Percentiles rank a stretch among this genome's conserved stretches.
Conservation (phyloP, 2,797 vertebrate genomes). For the Poeciliopsis gracilis region DNA sequence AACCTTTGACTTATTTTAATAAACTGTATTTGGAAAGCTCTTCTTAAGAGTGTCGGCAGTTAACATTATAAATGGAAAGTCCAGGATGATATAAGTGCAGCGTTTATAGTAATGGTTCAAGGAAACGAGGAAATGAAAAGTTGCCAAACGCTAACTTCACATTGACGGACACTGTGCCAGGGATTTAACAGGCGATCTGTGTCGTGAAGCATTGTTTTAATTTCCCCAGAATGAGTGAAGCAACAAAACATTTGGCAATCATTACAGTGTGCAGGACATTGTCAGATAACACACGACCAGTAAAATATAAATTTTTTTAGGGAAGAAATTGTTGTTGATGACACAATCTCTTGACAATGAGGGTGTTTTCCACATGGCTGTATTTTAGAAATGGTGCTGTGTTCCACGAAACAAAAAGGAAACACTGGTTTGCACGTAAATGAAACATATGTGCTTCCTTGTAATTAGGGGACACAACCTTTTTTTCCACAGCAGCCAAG, state of each 20-base stretch:
- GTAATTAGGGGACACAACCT: slow-evolving; percentile 31
- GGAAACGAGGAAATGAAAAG: slow-evolving; percentile 44
- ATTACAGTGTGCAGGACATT: slow-evolving; percentile 42
- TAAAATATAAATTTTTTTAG: slow-evolving; percentile 44
- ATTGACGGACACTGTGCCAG: slow-evolving; percentile 12
- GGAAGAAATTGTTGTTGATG: slow-evolving; percentile 53
- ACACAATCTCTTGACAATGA: slow-evolving; percentile 55
- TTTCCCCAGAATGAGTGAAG: slow-evolving; percentile 46
- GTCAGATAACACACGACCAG: slow-evolving; percentile 38
- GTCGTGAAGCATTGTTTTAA: slow-evolving; percentile 64
- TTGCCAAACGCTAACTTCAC: slow-evolving; percentile 27
- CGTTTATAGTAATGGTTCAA: slow-evolving; percentile 16
- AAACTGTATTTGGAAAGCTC: slow-evolving; percentile 8
- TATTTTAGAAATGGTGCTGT: slow-evolving; percentile 27
- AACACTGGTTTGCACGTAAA: slow-evolving; percentile 50
- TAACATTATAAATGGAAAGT: slow-evolving; percentile 27
- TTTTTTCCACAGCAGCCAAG: slow-evolving; percentile 15
- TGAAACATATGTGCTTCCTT: slow-evolving; percentile 53
- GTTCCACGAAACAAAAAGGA: slow-evolving; percentile 35
- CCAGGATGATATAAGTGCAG: slow-evolving; percentile 21
- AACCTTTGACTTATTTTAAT: slow-evolving; percentile 9
- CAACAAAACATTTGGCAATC: slow-evolving; percentile 43
- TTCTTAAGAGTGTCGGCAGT: slow-evolving; percentile 23
- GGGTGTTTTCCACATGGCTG: slow-evolving; percentile 64
- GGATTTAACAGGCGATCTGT: slow-evolving; percentile 30